These are phyloP conservation scores for Sarcophaga peregrina DNA, from an alignment of 1,140 invertebrate species.

Conservation along the genomic window DNA sequence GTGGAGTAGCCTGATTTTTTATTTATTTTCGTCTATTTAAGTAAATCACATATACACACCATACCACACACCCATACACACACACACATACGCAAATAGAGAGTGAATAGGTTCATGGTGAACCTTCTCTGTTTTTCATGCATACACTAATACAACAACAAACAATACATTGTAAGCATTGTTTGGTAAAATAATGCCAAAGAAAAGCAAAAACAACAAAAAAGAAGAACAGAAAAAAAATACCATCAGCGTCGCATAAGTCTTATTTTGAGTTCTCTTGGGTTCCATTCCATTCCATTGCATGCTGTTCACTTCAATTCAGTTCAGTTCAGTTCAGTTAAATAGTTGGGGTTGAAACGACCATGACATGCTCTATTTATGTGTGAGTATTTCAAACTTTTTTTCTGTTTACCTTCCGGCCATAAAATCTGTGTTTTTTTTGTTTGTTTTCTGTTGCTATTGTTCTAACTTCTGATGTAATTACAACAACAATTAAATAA, in stretches of 20 bases:
- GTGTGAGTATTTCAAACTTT: no score
- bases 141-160: not conserved
- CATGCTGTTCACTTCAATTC: no score
- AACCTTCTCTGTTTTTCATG: constrained; percentile 13
- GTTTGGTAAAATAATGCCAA: not conserved
- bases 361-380: constrained; percentile 5
- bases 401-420: not conserved
- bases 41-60: not conserved
- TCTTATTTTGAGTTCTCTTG: not conserved
- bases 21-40: constrained; percentile 9
- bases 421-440: no score
- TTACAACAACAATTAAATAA: no score
- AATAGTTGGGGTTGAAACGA: not conserved
- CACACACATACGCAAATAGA: no score
- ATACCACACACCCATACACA: no score
- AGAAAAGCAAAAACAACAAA: not conserved
- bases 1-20: not conserved
- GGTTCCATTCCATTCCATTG: no score
- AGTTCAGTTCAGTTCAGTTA: not conserved
- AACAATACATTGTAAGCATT: constrained; percentile 1
- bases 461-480: no score
- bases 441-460: no score
- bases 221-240: not conserved
- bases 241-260: not conserved
- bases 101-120: constrained; percentile 37